These are phyloP conservation scores for Alligator mississippiensis DNA, from an alignment of 2,113 vertebrate genomes.

Conservation along the genomic window DNA sequence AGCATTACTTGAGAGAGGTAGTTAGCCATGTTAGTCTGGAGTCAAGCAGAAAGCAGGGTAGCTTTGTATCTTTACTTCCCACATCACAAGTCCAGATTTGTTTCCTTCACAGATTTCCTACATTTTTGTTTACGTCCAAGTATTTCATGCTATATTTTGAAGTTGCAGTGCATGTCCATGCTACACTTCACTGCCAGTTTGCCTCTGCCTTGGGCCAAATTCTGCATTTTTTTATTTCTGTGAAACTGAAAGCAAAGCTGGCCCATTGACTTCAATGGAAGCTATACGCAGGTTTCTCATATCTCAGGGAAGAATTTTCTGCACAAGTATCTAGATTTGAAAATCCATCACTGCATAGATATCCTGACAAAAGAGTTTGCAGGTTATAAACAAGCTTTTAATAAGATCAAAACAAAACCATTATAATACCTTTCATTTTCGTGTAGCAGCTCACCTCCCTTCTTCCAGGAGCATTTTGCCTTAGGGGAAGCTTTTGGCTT, in stretches of 20 bases:
- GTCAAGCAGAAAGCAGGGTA: too few relatives aligned
- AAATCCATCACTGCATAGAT: not conserved
- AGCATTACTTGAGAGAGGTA: too few relatives aligned
- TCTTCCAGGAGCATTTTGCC: conserved; percentile 91
- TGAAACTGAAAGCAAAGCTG: not conserved
- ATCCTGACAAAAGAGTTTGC: not conserved
- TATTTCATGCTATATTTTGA: not conserved
- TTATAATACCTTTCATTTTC: conserved; percentile 87
- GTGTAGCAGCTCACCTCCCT: conserved; percentile 85
- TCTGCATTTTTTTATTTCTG: not conserved
- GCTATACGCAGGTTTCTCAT: not conserved
- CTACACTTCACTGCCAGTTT: not conserved
- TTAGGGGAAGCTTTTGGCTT: conserved; percentile 91
- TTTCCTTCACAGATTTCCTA: not conserved
- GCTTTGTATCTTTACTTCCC: not conserved
- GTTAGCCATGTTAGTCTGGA: too few relatives aligned
- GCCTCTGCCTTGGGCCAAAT: not conserved
- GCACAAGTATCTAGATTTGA: not conserved
- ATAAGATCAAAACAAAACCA: conserved; percentile 26
- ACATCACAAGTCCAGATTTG: not conserved
- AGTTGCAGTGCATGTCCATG: not conserved
- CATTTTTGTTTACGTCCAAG: not conserved
- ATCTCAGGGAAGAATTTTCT: not conserved
- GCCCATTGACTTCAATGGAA: not conserved
- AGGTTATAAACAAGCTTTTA: not conserved